Evolutionary conservation across 2,113 vertebrate genomes (phyloP), one percentile per base, ranked within the genome.

Genomic region (Puma concolor): DNA sequence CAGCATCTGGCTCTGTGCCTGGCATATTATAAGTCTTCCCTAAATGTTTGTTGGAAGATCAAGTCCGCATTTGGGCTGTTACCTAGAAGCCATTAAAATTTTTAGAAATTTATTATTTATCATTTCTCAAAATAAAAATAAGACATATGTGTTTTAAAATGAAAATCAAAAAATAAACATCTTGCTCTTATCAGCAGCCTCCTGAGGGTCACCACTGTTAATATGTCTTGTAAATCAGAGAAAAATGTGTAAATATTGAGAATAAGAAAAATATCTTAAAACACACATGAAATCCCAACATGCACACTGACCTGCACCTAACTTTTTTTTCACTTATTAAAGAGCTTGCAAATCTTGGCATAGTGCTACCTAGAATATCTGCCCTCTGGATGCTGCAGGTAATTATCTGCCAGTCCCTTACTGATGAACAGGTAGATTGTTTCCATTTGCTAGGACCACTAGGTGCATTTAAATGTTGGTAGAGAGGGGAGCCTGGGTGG

Each of bases 71-170:
- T 71, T 50, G 27, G 11, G 67, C 36, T 27, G 12, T 60, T n/a
- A 63, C 13, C 38, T 63, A 66, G 36, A 82, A 36, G n/a, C 13
- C 19, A 15, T n/a, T 50, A 64, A 11, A 27, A 72, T 4, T 31
- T 89, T 50, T 2, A 17, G 31, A 29, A 57, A 25, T 82, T 44
- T 63, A 36, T 25, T 9, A 76, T 54, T 66, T 36, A 77, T 66
- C 38, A 54, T 79, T 87, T 87, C 31, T 69, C 19, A 80, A 94
- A 80, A 87, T 79, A 79, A 88, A 90, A 80, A 13, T 16, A 36
- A 44, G 10, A 19, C 5, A 52, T 23, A 15, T n/a, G 2, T 64
- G 1, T 76, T 71, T 88, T 11, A 79, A 81, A 67, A 33, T 33
- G 15, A 92, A 88, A 66, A 77, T 36, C 33, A 50, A 95, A 95